Evolutionary conservation across 2,888 invertebrate species (phyloP), one percentile per base, ranked within the genome.

Genomic region (Drosophila histrio): DNA sequence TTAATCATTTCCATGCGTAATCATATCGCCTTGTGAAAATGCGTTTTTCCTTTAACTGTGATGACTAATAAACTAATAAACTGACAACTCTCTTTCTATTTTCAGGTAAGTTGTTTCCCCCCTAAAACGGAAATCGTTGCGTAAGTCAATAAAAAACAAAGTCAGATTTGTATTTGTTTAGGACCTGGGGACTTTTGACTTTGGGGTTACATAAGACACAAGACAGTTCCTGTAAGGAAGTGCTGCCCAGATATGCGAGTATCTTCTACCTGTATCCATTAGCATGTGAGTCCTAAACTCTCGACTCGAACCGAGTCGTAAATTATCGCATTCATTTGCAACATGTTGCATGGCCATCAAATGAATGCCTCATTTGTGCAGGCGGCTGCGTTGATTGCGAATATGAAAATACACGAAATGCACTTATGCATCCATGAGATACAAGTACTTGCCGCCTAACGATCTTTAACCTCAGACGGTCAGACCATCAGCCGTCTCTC

Each of bases 401-500:
- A 85, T 70, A 70, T 63, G 63, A 56, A 60, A 65, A 28, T 34
- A 28, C 44, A 30, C 13, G 36, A 46, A 64, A 52, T 30, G 52
- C 74, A 68, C 57, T 62, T 57, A 28, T 34, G 54, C 9, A 56
- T 47, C 63, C 59, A 58, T 70, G 56, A 80, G 69, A 67, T 77
- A 72, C 44, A 38, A 58, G 38, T 39, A 50, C 43, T 53, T 30
- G 50, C 7, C 89, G 87, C 79, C 88, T 81, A 86, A 88, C 80
- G 80, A 88, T 90, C 86, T 86, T 89, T 88, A 85, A 82, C 86
- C 88, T 82, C 69, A 54, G 26, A 22, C 56, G 41, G 70, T 46
- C 75, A 69, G 47, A 58, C 68, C 49, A 56, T 36, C 70, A 36
- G 54, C 36, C 63, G 52, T 6, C 46, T 9, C 47, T 50, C 39